Evolutionary conservation across 2,888 invertebrate species (phyloP), one percentile per base, ranked within the genome.

Genomic region (Macroteleia sp.): DNA sequence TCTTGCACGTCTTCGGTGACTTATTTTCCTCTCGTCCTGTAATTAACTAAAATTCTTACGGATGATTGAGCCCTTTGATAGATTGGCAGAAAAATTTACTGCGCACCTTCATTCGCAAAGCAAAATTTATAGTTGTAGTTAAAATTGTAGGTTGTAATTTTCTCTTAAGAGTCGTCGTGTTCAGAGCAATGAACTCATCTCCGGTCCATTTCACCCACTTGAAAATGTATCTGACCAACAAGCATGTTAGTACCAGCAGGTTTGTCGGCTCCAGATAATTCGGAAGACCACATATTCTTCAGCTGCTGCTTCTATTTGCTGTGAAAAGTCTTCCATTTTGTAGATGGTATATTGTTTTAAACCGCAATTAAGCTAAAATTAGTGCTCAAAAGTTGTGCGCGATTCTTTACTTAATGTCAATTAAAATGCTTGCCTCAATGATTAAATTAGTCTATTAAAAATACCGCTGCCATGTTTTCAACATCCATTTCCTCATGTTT

Each of bases 201-300:
- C 41, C 61, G 52, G 70, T 59, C 54, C 59, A 70, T 70, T 70
- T 70, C 59, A 59, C 50, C 41, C 50, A 44, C 12, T 41, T 22
- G 44, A 70, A 59, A 70, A 70, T 70, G 69, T 70, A 70, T 70
- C 59, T 59, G 52, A 59, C 69, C 69, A 59, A 70, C 57, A 69
- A 69, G 52, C 34, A 32, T 70, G 59, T 59, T 59, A 52, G 42
- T 52, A 44, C 52, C 34, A 39, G 52, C 42, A 17, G 39, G 42
- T 52, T 52, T 50, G 59, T 59, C 50, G 52, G 52, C 32, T 44
- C 52, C 19, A 25, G 42, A 59, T 59, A 52, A 59, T 59, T 42
- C 39, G 12, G 28, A 59, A 41, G 41, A 48, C 41, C 57, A 59
- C 69, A 42, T 50, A 50, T 39, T 46, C 48, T 46, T 66, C 36